Evolutionary conservation across 2,797 vertebrate genomes (phyloP).

Genomic region (Takifugu rubripes): DNA sequence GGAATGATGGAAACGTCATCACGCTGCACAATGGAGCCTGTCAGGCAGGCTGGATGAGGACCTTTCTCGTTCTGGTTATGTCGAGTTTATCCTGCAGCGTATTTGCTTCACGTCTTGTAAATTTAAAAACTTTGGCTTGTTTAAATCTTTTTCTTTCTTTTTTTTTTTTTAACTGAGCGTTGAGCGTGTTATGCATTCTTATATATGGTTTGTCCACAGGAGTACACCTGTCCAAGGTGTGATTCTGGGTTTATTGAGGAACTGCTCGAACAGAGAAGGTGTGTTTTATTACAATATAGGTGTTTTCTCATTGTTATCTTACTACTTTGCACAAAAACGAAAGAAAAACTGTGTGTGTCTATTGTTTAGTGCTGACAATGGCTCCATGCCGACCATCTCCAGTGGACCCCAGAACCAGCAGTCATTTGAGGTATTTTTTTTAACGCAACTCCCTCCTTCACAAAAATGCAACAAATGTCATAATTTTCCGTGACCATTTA

Average conservation of each 20-base stretch:
- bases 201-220: constrained; percentile 66
- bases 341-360: constrained; percentile 24
- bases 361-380: constrained; percentile 70
- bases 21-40: no score
- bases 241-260: constrained; percentile 98
- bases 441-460: constrained; percentile 10
- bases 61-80: no score
- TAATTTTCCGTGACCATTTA: constrained; percentile 12
- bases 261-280: constrained; percentile 89
- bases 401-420: constrained; percentile 69
- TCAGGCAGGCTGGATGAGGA: no score
- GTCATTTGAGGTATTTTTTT: constrained; percentile 69
- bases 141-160: no score
- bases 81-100: background rate
- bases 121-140: no score
- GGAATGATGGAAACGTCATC: background rate
- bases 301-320: background rate
- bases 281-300: constrained; percentile 22
- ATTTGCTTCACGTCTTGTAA: background rate
- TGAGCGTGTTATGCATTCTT: background rate
- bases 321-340: background rate
- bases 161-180: background rate
- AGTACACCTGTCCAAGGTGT: constrained; percentile 94
- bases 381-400: constrained; percentile 67
- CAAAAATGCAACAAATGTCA: constrained; percentile 13